Base-by-base conservation (phyloP, 2,113 vertebrate genomes). In the Scartelaos histophorus region DNA sequence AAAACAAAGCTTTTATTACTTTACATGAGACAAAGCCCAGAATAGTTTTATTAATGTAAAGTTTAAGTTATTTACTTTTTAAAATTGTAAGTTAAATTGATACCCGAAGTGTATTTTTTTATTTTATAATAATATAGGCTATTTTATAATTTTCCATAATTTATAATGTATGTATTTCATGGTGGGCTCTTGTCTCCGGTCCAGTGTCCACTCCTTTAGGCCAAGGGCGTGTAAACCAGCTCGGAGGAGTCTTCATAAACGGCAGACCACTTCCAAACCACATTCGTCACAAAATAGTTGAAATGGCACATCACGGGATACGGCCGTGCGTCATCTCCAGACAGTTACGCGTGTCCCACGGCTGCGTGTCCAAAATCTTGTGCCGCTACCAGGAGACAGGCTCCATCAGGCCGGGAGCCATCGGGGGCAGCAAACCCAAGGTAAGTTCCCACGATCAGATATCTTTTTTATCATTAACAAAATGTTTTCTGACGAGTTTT, bases 311-410 rank as follows among this genome's bases (percentile, higher is more conserved):
- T 85, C 98, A 99, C 83, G 98, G 98, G 25, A 95, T 99, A 80
- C 92, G 97, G 66, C 97, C 97, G 57, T 99, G 98, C 56, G 98
- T 99, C 90, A 99, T 99, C 92, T 99, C 98, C 35, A 95, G 98
- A 67, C 97, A 99, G 92, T 89, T 99, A 83, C 94, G 98, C 0
- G 98, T 99, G 73, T 99, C 97, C 82, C 97, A 99, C 82, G 97
- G 97, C 85, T 99, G 97, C 84, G 97, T 99, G 73, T 99, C 97
- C 83, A 99, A 99, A 92, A 99, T 99, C 90, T 92, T 99, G 70
- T 98, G 97, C 94, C 93, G 98, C 90, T 99, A 99, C 90, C 98
- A 99, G 91, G 98, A 99, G 94, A 99, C 98, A 0, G 97, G 97
- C 61, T 99, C 98, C 90, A 99, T 99, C 88, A 93, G 98, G 60